A percentile compares a stretch with the other conserved stretches of the same genome.
Evolutionary conservation across 2,888 invertebrate genomes (phyloP).

Genomic region (Dicyrtomina minuta): DNA sequence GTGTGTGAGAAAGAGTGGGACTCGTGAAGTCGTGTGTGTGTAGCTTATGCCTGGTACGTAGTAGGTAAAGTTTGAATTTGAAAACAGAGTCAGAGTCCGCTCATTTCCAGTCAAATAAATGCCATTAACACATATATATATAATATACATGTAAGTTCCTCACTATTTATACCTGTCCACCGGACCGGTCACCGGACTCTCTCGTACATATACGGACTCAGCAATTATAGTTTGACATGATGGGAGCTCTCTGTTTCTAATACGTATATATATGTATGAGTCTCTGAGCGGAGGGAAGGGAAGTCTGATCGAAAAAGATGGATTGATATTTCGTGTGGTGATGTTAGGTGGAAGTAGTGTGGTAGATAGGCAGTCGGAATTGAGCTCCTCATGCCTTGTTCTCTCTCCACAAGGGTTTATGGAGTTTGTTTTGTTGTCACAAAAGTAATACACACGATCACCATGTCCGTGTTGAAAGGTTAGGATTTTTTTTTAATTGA

Average conservation of each 20-base stretch:
- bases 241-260: no score
- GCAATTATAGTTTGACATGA: background rate
- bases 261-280: background rate
- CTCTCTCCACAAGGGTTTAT: background rate
- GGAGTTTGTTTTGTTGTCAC: background rate
- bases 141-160: background rate
- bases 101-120: no score
- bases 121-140: background rate
- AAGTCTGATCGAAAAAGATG: conserved; percentile 32
- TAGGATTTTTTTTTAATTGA: conserved; percentile 38
- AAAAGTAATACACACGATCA: background rate
- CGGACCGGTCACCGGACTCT: background rate
- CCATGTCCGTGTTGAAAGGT: conserved; percentile 31
- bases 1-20: background rate
- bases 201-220: background rate
- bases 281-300: background rate
- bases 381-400: background rate
- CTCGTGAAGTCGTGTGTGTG: background rate
- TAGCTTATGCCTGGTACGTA: background rate
- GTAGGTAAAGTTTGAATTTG: no score
- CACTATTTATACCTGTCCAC: conserved; percentile 1
- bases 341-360: conserved; percentile 20
- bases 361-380: conserved; percentile 3
- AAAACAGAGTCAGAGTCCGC: no score
- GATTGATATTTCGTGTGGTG: conserved; percentile 52